A percentile compares a stretch with the other conserved stretches of the same genome.
These are phyloP conservation scores for Apostichopus parvimensis DNA, from an alignment of 35 echinoderm and acorn worm genomes.

Conservation along the genomic window DNA sequence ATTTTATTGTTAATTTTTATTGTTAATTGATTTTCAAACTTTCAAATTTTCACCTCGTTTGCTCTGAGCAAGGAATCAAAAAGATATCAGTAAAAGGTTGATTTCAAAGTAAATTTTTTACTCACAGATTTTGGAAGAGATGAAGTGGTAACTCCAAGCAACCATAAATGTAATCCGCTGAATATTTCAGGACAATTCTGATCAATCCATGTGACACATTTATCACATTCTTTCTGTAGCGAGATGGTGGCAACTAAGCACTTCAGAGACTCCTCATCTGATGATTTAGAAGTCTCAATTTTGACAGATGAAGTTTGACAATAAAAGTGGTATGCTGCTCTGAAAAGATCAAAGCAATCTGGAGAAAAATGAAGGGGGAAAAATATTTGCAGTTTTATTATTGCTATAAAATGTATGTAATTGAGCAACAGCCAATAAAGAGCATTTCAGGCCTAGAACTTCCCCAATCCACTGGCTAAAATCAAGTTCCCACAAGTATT, in stretches of 20 bases:
- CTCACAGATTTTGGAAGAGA: neutral
- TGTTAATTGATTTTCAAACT: too few relatives aligned
- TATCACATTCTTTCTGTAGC: neutral
- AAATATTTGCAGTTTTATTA: too few relatives aligned
- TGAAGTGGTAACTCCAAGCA: conserved; percentile 14
- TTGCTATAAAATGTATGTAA: too few relatives aligned
- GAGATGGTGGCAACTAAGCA: neutral
- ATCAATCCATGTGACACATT: conserved; percentile 61
- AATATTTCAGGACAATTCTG: conserved; percentile 72
- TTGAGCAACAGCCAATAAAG: too few relatives aligned
- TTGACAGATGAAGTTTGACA: neutral
- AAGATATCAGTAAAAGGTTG: too few relatives aligned
- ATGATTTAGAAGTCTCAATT: neutral
- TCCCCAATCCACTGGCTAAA: too few relatives aligned
- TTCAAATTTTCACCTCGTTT: too few relatives aligned
- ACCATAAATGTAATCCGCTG: conserved; percentile 65
- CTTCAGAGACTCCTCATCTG: neutral
- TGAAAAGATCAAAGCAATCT: neutral
- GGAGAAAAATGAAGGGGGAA: too few relatives aligned
- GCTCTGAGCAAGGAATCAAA: too few relatives aligned
- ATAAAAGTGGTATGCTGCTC: conserved; percentile 9
- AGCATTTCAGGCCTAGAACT: too few relatives aligned
- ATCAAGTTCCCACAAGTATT: too few relatives aligned
- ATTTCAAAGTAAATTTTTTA: neutral
- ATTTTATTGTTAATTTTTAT: too few relatives aligned